Base-by-base conservation (phyloP, 2,797 vertebrate genomes). In the Eospalax fontanierii region DNA sequence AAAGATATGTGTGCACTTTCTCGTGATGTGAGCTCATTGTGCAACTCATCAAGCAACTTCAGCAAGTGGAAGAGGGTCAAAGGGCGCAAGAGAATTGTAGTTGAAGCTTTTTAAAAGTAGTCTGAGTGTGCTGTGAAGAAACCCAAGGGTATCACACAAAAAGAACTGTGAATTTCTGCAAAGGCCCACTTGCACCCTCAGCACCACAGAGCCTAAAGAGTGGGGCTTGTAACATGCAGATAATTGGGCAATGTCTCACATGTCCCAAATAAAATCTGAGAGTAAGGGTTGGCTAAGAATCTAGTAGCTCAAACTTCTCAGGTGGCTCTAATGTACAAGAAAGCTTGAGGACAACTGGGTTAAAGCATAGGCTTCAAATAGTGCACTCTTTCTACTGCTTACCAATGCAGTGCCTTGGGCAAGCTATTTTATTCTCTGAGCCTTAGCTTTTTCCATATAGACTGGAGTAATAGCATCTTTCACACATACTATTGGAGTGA, bases 11-110 rank as follows among this genome's bases (percentile, higher is more conserved):
- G 61, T 91, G 82, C 46, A 85, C 82, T 97, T 93, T 95, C 50
- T 91, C n/a, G 82, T 38, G 57, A 90, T 94, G 35, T 85, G 68
- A 90, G 70, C 81, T 94, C 63, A 61, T 74, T 46, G 43, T 28
- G 43, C 82, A 97, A 96, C 78, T 95, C 63, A 70, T 82, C 63
- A 87, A 90, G 90, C 81, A 85, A 88, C 63, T 93, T 57, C 75
- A 94, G 92, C 80, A 95, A 97, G 90, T 91, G 65, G 74, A 93
- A 96, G 63, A 93, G 33, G 85, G 95, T 96, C 85, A 97, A 95
- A 96, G 85, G 84, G 54, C 85, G 65, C 10, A 61, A 95, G 78
- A 91, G 40, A 97, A 93, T 85, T 78, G 70, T 30, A 35, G 35
- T 71, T 74, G n/a, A 87, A 38, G 16, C 59, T 30, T 96, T 43